Conservation (phyloP, 2,888 invertebrate species). For the Melieria picta region DNA sequence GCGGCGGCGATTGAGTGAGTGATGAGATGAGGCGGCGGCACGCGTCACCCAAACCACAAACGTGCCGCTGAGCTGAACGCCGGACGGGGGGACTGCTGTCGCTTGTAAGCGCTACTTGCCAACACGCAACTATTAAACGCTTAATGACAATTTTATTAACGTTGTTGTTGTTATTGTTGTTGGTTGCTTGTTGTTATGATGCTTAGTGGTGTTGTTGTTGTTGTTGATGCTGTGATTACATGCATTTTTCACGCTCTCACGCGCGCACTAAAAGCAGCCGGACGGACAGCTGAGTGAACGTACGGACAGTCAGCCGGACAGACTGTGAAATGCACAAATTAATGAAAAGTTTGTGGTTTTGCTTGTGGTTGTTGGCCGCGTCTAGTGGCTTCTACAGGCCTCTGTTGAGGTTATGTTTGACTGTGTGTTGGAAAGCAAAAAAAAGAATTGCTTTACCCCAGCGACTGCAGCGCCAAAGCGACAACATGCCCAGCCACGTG, state of each 20-base stretch:
- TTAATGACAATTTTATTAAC: conserved; percentile 33
- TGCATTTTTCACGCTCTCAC: conserved; percentile 33
- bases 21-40: conserved; percentile 28
- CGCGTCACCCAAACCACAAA: conserved; percentile 26
- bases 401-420: background rate
- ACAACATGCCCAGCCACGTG: conserved; percentile 23
- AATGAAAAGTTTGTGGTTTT: background rate
- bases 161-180: conserved; percentile 14
- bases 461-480: conserved; percentile 10
- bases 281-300: background rate
- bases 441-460: background rate
- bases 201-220: conserved; percentile 15
- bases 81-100: conserved; percentile 6
- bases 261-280: conserved; percentile 13
- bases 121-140: conserved; percentile 34
- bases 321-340: background rate
- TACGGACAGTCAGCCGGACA: background rate
- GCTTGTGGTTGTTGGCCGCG: background rate
- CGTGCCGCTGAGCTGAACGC: background rate
- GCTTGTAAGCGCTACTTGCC: conserved; percentile 29
- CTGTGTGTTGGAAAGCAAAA: background rate
- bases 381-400: background rate
- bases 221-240: conserved; percentile 27
- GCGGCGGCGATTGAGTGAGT: conserved; percentile 16
- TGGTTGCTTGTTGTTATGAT: conserved; percentile 19